These are phyloP conservation scores for Amblyornis subalaris DNA, from an alignment of 2,113 vertebrate genomes.

Conservation along the genomic window DNA sequence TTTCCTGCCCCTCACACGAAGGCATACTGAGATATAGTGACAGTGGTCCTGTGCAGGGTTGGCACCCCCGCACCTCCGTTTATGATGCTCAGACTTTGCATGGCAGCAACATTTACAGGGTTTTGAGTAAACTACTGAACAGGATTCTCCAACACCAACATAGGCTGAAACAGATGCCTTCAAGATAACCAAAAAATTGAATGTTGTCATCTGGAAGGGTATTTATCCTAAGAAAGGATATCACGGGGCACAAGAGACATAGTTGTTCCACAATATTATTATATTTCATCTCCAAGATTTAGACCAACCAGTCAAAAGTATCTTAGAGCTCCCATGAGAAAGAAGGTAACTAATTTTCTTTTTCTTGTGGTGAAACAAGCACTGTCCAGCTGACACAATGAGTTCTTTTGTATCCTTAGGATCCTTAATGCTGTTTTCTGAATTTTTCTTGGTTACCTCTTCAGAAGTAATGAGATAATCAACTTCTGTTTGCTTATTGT, in stretches of 20 bases:
- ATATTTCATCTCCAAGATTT: not conserved
- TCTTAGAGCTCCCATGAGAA: not conserved
- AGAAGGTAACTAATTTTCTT: not conserved
- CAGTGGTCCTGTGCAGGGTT: not conserved
- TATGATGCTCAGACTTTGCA: not conserved
- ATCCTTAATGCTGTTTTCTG: not conserved
- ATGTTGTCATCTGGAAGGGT: not conserved
- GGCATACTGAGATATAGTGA: not conserved
- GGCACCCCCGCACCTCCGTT: not conserved
- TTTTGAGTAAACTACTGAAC: not conserved
- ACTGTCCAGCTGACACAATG: not conserved
- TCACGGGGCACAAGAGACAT: not conserved
- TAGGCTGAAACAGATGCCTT: not conserved
- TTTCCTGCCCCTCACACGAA: not conserved
- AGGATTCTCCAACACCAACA: not conserved
- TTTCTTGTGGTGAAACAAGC: not conserved
- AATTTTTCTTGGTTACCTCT: conserved; percentile 61
- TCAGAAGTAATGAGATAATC: conserved; percentile 67
- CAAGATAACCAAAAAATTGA: not conserved
- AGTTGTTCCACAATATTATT: not conserved
- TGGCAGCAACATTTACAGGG: not conserved
- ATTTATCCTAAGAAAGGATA: not conserved
- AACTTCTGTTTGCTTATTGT: conserved; percentile 63
- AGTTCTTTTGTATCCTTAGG: not conserved
- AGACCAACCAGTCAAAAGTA: not conserved